Conservation (phyloP, 2,888 invertebrate species). For the Doris montereyensis region DNA sequence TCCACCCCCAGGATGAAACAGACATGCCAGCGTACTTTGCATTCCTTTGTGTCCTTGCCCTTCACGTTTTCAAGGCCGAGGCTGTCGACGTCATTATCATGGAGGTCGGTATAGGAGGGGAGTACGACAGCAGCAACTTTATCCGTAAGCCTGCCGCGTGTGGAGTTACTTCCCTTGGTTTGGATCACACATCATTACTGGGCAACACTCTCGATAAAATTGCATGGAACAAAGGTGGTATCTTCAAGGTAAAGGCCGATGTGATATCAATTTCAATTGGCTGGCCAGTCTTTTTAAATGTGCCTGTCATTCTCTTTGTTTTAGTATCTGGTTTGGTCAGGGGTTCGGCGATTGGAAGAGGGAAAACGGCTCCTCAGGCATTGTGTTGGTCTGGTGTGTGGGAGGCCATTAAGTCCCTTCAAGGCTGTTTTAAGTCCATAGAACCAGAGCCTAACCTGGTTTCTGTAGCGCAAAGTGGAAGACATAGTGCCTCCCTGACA, state of each 20-base stretch:
- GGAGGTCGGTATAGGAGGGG: conserved; percentile 98
- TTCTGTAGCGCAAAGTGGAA: too few species aligned
- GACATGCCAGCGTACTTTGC: conserved; percentile 94
- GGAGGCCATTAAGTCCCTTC: too few species aligned
- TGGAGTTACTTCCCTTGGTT: conserved; percentile 85
- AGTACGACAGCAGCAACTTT: conserved; percentile 94
- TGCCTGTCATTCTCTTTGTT: neutral
- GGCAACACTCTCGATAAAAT: conserved; percentile 89
- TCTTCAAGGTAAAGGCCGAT: conserved; percentile 94
- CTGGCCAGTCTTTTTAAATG: too few species aligned
- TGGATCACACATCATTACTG: conserved; percentile 89
- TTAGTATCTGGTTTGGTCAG: too few species aligned
- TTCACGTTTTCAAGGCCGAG: conserved; percentile 87
- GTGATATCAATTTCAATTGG: too few species aligned
- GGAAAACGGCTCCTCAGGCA: too few species aligned
- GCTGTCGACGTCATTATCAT: conserved; percentile 89
- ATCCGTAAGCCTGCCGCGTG: conserved; percentile 88
- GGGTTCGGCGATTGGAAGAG: too few species aligned
- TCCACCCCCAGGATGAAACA: conserved; percentile 54
- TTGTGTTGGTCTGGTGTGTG: too few species aligned
- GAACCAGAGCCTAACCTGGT: too few species aligned
- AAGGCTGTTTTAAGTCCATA: too few species aligned
- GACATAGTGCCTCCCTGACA: too few species aligned
- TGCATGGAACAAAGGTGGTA: conserved; percentile 95
- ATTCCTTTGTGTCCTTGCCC: conserved; percentile 92